Evolutionary conservation across 37 sponge, comb jelly and placozoan species (phyloP).

Genomic region (Aphrocallistes beatrix): DNA sequence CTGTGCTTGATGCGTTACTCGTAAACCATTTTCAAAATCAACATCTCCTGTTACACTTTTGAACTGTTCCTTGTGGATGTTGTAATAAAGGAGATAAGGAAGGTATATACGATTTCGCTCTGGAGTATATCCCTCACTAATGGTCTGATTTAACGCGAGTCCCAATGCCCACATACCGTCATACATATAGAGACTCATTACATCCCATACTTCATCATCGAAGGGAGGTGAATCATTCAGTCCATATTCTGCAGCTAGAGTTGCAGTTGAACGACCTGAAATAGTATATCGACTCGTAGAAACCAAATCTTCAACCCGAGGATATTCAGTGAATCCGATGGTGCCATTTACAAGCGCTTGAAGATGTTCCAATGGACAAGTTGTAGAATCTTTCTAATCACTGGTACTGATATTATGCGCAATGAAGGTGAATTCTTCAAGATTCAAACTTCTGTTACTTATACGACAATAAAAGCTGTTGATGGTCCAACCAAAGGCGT

Average conservation of each 20-base stretch:
- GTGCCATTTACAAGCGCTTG: neutral
- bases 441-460: neutral
- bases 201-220: neutral
- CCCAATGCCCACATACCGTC: neutral
- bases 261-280: neutral
- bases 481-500: neutral
- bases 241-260: neutral
- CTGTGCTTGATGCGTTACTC: neutral
- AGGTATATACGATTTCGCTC: neutral
- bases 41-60: neutral
- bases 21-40: neutral
- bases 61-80: neutral
- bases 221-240: neutral
- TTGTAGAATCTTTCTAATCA: neutral
- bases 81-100: neutral
- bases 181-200: neutral
- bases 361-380: neutral
- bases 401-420: neutral
- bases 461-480: neutral
- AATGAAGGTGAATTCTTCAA: neutral
- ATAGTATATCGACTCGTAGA: neutral
- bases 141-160: neutral
- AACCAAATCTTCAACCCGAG: neutral
- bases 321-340: neutral
- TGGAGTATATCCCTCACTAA: neutral